phyloP scores from a whole-genome alignment of 2,113 vertebrate species.

The Candoia aspera region DNA sequence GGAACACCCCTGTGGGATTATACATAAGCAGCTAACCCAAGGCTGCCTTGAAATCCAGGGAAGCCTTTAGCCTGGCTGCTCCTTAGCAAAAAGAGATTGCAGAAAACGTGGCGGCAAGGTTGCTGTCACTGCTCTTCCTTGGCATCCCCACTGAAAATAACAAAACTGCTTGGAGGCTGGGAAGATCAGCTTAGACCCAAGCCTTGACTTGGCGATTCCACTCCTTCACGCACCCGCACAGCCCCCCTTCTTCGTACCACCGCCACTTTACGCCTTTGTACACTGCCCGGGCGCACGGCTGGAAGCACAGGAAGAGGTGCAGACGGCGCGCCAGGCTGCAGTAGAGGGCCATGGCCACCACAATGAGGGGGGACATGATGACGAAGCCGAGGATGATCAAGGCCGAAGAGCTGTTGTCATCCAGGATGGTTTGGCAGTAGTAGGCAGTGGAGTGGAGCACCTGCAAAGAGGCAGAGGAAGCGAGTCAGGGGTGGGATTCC shows the following conservation, averaged over 20 bases:
- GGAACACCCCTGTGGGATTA: not conserved
- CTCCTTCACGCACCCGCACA: slow-evolving; percentile 48
- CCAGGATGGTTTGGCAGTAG: slow-evolving; percentile 84
- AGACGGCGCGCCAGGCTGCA: slow-evolving; percentile 82
- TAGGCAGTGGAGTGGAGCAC: slow-evolving; percentile 81
- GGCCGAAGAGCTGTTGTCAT: slow-evolving; percentile 91
- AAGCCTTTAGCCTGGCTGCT: not conserved
- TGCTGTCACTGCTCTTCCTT: not conserved
- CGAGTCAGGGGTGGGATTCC: not conserved
- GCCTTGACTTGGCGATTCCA: slow-evolving; percentile 69
- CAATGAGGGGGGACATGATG: slow-evolving; percentile 91
- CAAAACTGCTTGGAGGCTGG: not conserved
- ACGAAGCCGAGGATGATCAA: slow-evolving; percentile 95
- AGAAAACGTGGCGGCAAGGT: not conserved
- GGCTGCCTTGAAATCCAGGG: not conserved
- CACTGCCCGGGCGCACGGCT: slow-evolving; percentile 70
- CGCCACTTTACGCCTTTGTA: slow-evolving; percentile 78
- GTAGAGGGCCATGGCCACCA: slow-evolving; percentile 86
- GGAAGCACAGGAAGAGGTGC: slow-evolving; percentile 78
- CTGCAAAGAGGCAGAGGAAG: slow-evolving; percentile 41
- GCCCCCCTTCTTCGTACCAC: slow-evolving; percentile 63
- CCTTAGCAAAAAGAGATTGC: not conserved
- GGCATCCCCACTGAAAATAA: not conserved
- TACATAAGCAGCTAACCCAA: not conserved
- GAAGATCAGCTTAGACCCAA: slow-evolving; percentile 79